Evolutionary conservation across 2,797 vertebrate species (phyloP), one percentile per base, ranked within the genome.

Genomic region (Intellagama lesueurii): DNA sequence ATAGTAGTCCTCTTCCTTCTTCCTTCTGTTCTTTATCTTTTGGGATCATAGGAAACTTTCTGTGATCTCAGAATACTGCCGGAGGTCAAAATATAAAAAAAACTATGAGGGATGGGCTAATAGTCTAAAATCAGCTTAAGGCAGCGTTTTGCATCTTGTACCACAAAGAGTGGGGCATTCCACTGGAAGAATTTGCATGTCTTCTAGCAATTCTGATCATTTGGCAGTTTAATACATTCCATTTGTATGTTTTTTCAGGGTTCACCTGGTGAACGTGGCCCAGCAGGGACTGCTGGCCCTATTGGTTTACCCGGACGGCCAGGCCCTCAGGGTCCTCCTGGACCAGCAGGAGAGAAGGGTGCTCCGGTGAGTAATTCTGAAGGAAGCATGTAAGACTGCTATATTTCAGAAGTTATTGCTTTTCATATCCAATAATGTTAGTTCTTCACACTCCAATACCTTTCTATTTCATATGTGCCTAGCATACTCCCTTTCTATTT

Each of bases 301-400:
- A 99, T 99, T 70, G 99, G 99, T 11, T 96, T 99, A 69, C 98
- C 99, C 1, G 99, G 99, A 73, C 98, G 99, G 66, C 98, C 98
- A 2, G 99, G 99, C 24, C 98, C 99, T 30, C 99, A 99, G 93
- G 99, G 99, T 26, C 99, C 99, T 1, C 98, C 99, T 0, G 99
- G 99, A 66, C 99, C 99, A 0, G 98, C 99, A 82, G 99, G 99
- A 92, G 99, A 99, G 96, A 99, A 99, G 93, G 99, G 99, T 56
- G 98, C 97, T 86, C 99, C 99, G 7, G 99, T 99, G 95, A 98
- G 98, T 98, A 90, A 88, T 79, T 83, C 24, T 40, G 73, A 87
- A 72, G 40, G 86, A 80, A 86, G 80, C 73, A 24, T 1, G 56
- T 3, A 35, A 60, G 76, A 6, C 35, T 72, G 0, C 1, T 72